These are phyloP conservation scores for Rhaphigaster nebulosa DNA, from an alignment of 2,888 invertebrate genomes.

Conservation along the genomic window DNA sequence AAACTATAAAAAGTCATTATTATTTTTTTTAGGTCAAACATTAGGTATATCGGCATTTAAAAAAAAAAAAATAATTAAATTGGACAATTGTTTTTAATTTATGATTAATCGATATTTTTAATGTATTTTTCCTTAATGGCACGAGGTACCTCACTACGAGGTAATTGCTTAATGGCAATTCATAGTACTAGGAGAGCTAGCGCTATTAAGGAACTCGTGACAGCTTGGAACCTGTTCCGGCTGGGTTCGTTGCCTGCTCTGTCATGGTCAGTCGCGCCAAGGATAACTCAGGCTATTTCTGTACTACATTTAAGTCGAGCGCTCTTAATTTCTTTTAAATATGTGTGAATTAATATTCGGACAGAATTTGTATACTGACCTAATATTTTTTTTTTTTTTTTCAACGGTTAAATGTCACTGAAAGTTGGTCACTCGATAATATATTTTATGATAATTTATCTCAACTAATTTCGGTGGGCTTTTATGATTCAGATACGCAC, in stretches of 20 bases:
- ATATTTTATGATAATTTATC: background rate
- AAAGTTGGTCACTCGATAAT: background rate
- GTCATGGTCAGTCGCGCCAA: conserved; percentile 9
- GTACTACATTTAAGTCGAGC: background rate
- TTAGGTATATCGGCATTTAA: too few relatives aligned
- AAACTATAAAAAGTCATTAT: too few relatives aligned
- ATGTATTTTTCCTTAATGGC: background rate
- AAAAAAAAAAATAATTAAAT: too few relatives aligned
- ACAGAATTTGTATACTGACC: background rate
- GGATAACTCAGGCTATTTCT: conserved; percentile 14
- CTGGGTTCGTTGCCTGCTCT: background rate
- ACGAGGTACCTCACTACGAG: too few relatives aligned
- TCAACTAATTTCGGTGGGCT: background rate
- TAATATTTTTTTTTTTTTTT: background rate
- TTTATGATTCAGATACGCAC: background rate
- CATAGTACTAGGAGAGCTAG: background rate
- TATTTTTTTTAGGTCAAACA: too few relatives aligned
- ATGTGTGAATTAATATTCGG: background rate
- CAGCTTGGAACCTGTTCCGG: background rate
- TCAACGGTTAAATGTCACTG: background rate
- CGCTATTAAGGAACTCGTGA: background rate
- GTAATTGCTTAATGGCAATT: too few relatives aligned
- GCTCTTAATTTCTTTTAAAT: background rate
- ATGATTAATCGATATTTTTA: background rate
- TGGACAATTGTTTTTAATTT: too few relatives aligned